phyloP scores from a whole-genome alignment of 2,888 invertebrate species.

The Epistrophe eligans region DNA sequence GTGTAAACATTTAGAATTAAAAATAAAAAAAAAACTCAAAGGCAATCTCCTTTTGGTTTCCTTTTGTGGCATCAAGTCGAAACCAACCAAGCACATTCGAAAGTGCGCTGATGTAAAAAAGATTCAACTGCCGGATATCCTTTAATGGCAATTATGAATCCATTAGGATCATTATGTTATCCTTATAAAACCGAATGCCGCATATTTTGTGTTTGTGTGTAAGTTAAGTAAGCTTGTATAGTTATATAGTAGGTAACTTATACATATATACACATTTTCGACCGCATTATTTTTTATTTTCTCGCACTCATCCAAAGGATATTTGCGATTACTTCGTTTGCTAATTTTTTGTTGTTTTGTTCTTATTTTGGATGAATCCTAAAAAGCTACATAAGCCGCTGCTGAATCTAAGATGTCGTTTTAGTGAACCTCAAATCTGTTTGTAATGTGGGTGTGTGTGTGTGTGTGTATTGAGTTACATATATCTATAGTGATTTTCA shows the following conservation, averaged over 20 bases:
- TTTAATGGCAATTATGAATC: conserved; percentile 71
- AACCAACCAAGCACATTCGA: conserved; percentile 47
- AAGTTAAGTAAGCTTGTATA: neutral
- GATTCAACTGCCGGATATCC: conserved; percentile 62
- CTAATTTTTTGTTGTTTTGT: conserved; percentile 19
- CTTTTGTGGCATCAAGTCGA: neutral
- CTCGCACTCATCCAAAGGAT: conserved; percentile 23
- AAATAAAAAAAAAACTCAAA: conserved; percentile 6
- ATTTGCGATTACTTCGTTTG: conserved; percentile 27
- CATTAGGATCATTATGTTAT: conserved; percentile 70
- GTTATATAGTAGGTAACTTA: neutral
- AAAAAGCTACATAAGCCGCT: neutral
- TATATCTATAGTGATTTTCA: neutral
- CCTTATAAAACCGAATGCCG: conserved; percentile 44
- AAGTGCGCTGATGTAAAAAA: conserved; percentile 51
- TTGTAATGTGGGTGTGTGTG: neutral
- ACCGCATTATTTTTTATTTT: conserved; percentile 14
- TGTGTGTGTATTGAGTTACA: neutral
- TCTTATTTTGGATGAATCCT: neutral
- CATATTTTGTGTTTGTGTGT: conserved; percentile 22
- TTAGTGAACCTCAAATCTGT: neutral
- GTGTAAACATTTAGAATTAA: conserved; percentile 14
- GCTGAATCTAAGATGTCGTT: conserved; percentile 2
- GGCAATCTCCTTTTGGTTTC: conserved; percentile 4
- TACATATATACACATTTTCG: conserved; percentile 5